Base-by-base conservation (phyloP, 2,113 vertebrate genomes). In the Dromiciops gliroides region DNA sequence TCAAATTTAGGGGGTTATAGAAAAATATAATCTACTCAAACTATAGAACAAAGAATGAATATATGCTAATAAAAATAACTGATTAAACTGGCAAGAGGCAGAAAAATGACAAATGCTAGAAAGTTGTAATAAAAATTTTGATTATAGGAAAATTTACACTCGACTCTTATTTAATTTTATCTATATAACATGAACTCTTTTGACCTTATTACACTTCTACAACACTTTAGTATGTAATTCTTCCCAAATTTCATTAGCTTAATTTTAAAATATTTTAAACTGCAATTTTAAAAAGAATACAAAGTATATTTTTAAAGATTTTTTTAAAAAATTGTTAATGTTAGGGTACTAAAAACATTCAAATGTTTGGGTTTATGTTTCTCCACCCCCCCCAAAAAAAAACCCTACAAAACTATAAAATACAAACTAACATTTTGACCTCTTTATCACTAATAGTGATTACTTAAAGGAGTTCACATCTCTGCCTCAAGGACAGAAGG, bases 281-380 rank as follows among this genome's bases (percentile, higher is more conserved):
- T 88, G 8, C 92, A 56, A 37, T 10, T 95, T 91, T 93, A 95
- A 97, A 94, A 91, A 94, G 0, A 89, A n/a, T 92, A 25, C 28
- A 94, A 94, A 67, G 92, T 91, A 89, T 37, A 91, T 5, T 60
- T 44, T n/a, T 26, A 3, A 12, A 94, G 3, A 49, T 60, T 50
- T 92, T 83, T 95, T 95, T 50, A 24, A 49, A 92, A 24, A 49
- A 92, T 5, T 91, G 6, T 88, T 67, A 50, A 52, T 93, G 91
- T 67, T 53, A 94, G 51, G 75, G 10, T 31, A 94, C 96, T 90
- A 53, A 92, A 95, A 93, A 83, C 8, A 89, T 96, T 94, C 2
- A 60, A 47, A 51, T 94, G 67, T 94, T 97, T 51, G 94, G 93
- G 92, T 91, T 0, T 4, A 89, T 56, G 12, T 6, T 37, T 92